These are phyloP conservation scores for Elephantulus edwardii DNA, from an alignment of 2,113 vertebrate genomes.

Conservation along the genomic window DNA sequence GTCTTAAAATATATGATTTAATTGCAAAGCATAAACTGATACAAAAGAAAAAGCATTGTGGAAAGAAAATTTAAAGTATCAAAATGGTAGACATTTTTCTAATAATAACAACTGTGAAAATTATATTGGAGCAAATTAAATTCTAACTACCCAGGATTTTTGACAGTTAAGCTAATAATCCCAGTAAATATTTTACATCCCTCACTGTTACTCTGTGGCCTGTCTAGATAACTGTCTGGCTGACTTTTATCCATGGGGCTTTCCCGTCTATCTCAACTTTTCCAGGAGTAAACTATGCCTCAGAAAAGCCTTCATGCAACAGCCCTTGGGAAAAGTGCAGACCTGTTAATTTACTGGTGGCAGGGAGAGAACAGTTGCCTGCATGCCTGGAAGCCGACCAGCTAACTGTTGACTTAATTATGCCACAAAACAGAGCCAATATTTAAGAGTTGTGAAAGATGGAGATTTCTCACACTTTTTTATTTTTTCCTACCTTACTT, in stretches of 20 bases:
- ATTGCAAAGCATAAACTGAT: not conserved
- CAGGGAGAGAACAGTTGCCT: conserved; percentile 79
- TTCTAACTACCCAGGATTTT: not conserved
- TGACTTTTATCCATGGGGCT: not conserved
- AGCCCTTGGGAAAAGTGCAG: conserved; percentile 66
- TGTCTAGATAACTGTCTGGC: conserved; percentile 54
- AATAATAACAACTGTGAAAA: not conserved
- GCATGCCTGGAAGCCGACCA: conserved; percentile 77
- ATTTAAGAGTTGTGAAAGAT: conserved; percentile 81
- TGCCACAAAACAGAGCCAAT: conserved; percentile 78
- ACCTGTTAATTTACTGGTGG: conserved; percentile 73
- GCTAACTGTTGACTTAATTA: conserved; percentile 83
- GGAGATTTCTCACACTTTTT: conserved; percentile 73
- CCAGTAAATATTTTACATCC: conserved; percentile 48
- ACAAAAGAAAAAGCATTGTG: not conserved
- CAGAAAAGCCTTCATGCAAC: conserved; percentile 58
- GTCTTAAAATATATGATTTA: not conserved
- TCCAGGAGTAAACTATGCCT: conserved; percentile 49
- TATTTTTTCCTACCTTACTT: conserved; percentile 38
- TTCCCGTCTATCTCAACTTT: conserved; percentile 11
- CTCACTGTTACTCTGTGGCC: conserved; percentile 3
- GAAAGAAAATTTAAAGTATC: not conserved
- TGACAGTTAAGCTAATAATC: conserved; percentile 54
- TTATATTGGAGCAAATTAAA: not conserved
- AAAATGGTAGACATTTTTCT: not conserved